phyloP scores from a whole-genome alignment of 2,888 invertebrate species.

The Agapostemon virescens region DNA sequence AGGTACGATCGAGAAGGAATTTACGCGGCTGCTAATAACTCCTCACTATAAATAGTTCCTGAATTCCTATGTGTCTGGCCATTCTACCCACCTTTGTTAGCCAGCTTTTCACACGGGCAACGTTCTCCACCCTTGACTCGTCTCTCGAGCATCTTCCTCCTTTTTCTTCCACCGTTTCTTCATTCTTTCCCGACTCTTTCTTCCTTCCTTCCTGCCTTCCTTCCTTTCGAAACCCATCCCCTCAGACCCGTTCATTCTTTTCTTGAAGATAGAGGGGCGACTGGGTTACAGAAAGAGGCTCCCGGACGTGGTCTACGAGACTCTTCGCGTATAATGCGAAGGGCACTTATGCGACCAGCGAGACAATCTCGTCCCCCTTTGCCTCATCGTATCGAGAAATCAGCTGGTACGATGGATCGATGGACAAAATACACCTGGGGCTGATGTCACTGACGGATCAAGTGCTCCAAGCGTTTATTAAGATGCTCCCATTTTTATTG shows the following conservation, averaged over 20 bases:
- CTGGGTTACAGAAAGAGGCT: constrained; percentile 44
- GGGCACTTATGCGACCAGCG: constrained; percentile 44
- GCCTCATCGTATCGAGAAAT: constrained; percentile 35
- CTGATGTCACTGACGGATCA: not conserved
- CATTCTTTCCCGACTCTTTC: constrained; percentile 15
- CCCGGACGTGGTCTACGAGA: constrained; percentile 33
- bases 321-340: constrained; percentile 52
- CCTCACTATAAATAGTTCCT: constrained; percentile 52
- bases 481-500: no score
- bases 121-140: constrained; percentile 32
- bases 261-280: constrained; percentile 33
- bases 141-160: constrained; percentile 12
- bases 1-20: constrained; percentile 40
- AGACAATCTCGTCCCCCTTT: constrained; percentile 3
- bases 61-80: constrained; percentile 51
- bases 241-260: constrained; percentile 37
- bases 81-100: constrained; percentile 54
- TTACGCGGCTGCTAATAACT: constrained; percentile 52
- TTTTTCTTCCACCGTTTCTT: constrained; percentile 18
- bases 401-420: constrained; percentile 32
- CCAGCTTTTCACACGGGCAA: constrained; percentile 54
- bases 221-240: not conserved
- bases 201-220: constrained; percentile 10
- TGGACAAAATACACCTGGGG: not conserved
- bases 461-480: not conserved